phyloP scores from a whole-genome alignment of 2,797 vertebrate genomes.

The Leucoraja ocellata region DNA sequence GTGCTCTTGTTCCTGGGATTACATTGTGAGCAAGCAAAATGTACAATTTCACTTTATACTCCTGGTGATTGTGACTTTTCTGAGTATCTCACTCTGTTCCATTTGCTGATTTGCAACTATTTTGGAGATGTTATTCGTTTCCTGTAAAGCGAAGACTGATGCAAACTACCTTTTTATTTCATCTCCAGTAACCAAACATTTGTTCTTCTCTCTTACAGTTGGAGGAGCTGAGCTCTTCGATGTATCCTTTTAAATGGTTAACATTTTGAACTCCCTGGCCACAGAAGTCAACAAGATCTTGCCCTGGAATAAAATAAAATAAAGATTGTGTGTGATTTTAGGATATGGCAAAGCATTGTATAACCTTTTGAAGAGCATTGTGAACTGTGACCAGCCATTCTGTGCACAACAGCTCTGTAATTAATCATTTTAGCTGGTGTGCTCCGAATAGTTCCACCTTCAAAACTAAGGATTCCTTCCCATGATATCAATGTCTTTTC shows the following conservation, averaged over 20 bases:
- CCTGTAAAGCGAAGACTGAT: too few species aligned
- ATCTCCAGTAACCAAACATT: slow-evolving; percentile 22
- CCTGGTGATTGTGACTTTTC: too few species aligned
- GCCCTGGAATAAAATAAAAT: not conserved
- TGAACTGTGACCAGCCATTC: not conserved
- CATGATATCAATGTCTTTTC: not conserved
- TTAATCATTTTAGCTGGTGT: not conserved
- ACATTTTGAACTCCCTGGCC: not conserved
- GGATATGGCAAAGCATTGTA: too few species aligned
- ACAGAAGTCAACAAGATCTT: not conserved
- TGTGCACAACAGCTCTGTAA: not conserved
- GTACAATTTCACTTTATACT: too few species aligned
- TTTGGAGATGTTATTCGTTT: too few species aligned
- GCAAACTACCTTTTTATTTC: not conserved
- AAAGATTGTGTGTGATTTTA: not conserved
- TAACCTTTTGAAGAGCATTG: not conserved
- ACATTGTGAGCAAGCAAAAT: too few species aligned
- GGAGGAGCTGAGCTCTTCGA: slow-evolving; percentile 95
- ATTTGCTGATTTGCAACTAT: too few species aligned
- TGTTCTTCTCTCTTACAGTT: slow-evolving; percentile 66
- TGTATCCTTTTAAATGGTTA: slow-evolving; percentile 80
- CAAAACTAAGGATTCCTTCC: not conserved
- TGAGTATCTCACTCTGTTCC: too few species aligned
- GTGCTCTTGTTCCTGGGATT: too few species aligned
- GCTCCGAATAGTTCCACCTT: not conserved